Evolutionary conservation across 35 echinoderm and acorn worm genomes (phyloP), one percentile per base, ranked within the genome.

Genomic region (Lytechinus pictus): DNA sequence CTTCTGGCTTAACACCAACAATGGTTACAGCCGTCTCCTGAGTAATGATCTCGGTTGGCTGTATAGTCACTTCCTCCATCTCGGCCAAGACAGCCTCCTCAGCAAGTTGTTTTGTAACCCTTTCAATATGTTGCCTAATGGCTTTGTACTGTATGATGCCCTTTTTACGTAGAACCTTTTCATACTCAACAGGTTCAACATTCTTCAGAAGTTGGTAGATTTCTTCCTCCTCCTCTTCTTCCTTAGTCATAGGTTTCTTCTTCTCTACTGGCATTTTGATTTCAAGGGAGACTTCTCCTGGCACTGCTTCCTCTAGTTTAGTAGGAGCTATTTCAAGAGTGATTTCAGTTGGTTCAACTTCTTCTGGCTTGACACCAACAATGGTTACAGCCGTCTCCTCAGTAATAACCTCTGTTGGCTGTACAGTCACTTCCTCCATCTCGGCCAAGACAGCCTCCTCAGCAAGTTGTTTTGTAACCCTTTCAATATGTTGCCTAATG

Each of bases 161-260:
- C 27, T 92, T 92, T 21, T 92, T 92, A 12, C 90, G 28, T 24
- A 97, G 93, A 91, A 97, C 56, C 52, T 96, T 97, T 79, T 95
- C 97, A 52, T 97, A 97, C 14, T 97, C 93, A 21, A 87, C 55
- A 27, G 54, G 44, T 52, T 54, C 44, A 89, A 52, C 94, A 19
- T 95, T 86, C 53, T 95, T 95, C n/a, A 95, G 94, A 24, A 95
- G 54, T 10, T 95, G 86, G 51, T 24, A 95, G 28, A 95, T 95
- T 89, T 95, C 86, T 72, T 96, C 95, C 52, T 97, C 54, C 9
- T 95, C 96, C 87, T 89, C 95, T 27, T 97, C 96, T 87, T 96
- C 97, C n/a, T 95, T 92, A 24, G 90, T 92, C 28, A 92, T 19
- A 52, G 90, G 90, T 54, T 54, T 33, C 16, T 52, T 54, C 90